Percentiles rank a stretch among this genome's conserved stretches.
phyloP scores from a whole-genome alignment of 1,140 invertebrate genomes.

The Lepidurus apus region DNA sequence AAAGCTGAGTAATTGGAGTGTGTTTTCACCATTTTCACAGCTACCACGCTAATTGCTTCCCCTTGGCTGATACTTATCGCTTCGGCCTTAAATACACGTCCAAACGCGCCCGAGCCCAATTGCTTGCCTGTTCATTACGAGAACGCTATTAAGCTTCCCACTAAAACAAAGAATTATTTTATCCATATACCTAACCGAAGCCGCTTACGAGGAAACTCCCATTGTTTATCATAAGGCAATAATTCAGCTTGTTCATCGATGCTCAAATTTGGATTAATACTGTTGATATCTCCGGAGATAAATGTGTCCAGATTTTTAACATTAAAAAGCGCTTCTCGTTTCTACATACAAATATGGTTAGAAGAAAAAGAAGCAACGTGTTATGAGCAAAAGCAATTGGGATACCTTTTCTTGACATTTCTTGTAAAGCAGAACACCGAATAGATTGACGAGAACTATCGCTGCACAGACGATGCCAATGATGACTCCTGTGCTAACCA shows the following conservation, averaged over 20 bases:
- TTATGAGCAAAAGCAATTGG: too few relatives aligned
- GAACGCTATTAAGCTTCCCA: too few relatives aligned
- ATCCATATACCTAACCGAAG: too few relatives aligned
- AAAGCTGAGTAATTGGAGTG: conserved; percentile 50
- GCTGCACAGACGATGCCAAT: conserved; percentile 41
- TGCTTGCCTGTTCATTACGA: conserved; percentile 57
- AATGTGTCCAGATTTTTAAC: conserved; percentile 52
- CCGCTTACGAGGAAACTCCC: too few relatives aligned
- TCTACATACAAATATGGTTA: conserved; percentile 33
- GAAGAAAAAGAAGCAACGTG: too few relatives aligned
- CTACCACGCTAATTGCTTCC: conserved; percentile 62
- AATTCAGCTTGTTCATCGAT: conserved; percentile 86
- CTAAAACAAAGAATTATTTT: too few relatives aligned
- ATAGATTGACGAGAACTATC: conserved; percentile 46
- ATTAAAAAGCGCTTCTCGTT: conserved; percentile 34
- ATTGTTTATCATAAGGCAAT: conserved; percentile 81
- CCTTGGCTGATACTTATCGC: conserved; percentile 62
- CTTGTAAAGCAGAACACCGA: too few relatives aligned
- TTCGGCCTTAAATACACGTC: conserved; percentile 82
- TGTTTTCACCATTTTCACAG: conserved; percentile 81
- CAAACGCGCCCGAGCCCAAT: conserved; percentile 86
- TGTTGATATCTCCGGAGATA: conserved; percentile 68
- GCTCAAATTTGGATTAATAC: conserved; percentile 79
- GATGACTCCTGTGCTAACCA: conserved; percentile 18
- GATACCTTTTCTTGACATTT: too few relatives aligned